A percentile compares a stretch with the other conserved stretches of the same genome.
phyloP scores from a whole-genome alignment of 2,113 vertebrate genomes.

The Rhea americana region DNA sequence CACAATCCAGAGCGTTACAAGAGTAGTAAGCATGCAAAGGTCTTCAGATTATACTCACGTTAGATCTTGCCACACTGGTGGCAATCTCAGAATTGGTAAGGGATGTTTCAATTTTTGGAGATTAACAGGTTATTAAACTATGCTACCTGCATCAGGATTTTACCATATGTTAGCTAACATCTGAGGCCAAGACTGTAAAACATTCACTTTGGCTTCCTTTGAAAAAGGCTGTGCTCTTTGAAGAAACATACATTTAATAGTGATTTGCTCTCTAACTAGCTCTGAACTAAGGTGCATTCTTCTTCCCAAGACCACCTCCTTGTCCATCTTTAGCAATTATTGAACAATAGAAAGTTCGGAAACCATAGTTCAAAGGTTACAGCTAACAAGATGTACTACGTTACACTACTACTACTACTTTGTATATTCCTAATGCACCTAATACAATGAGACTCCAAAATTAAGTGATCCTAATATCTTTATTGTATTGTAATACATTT shows the following conservation, averaged over 20 bases:
- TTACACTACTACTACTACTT: neutral
- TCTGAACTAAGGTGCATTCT: neutral
- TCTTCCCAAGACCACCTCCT: neutral
- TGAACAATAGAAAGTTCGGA: neutral
- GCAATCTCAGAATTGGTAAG: neutral
- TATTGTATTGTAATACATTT: neutral
- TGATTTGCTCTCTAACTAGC: neutral
- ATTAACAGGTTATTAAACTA: neutral
- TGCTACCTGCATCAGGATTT: neutral
- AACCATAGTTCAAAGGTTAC: neutral
- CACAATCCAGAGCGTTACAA: neutral
- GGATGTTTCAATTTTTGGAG: neutral
- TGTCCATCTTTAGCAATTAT: neutral
- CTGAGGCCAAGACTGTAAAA: neutral
- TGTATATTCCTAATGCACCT: neutral
- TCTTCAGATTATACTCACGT: neutral
- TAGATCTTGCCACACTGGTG: neutral
- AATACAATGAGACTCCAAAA: neutral
- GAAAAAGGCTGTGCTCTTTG: neutral
- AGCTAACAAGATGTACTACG: neutral
- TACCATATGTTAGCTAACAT: neutral
- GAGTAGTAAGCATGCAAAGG: neutral
- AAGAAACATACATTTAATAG: rapidly evolving
- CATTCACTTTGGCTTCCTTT: neutral
- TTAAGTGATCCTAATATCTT: neutral